Evolutionary conservation across 2,113 vertebrate species (phyloP), one percentile per base, ranked within the genome.

Genomic region (Nyctereutes procyonoides): DNA sequence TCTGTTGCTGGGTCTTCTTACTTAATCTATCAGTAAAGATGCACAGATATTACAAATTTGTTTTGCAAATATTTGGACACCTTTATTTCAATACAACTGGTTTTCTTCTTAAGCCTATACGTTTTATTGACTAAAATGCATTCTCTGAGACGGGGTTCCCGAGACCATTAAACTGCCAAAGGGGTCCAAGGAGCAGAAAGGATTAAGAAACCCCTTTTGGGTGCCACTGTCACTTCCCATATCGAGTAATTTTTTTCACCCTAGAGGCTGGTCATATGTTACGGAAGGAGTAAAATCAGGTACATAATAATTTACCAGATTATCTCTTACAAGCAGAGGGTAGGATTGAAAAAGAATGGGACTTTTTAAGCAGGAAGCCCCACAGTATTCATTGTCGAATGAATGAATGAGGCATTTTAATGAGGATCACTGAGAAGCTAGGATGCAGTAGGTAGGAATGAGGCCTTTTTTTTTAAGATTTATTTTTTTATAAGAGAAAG

Each of bases 41-140:
- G 24, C 9, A 74, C 55, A 84, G 12, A 35, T 67, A 71, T 35
- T 80, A 35, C 10, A 81, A 62, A 14, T 79, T 93, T 88, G 62
- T 71, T 76, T 92, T 83, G 8, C 69, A 95, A 79, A 51, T 88
- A 62, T 84, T 43, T 76, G 9, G 9, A 84, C 71, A 63, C 8
- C 5, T 77, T 9, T 92, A 60, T 51, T 74, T 88, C 1, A 24
- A 58, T 86, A 60, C 65, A 79, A 58, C 81, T 88, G 3, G 6
- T 77, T 97, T 76, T 8, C 4, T 5, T 95, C 28, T 43, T 90
- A 88, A 88, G 13, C 14, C 22, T 69, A 10, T 69, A 15, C 15
- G 32, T 88, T 95, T 79, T 71, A 79, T 81, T 84, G 85, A 30
- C 85, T 67, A 35, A 48, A 91, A 88, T 88, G 35, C 69, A 51